phyloP scores from a whole-genome alignment of 2,113 vertebrate species.

The Euleptes europaea region DNA sequence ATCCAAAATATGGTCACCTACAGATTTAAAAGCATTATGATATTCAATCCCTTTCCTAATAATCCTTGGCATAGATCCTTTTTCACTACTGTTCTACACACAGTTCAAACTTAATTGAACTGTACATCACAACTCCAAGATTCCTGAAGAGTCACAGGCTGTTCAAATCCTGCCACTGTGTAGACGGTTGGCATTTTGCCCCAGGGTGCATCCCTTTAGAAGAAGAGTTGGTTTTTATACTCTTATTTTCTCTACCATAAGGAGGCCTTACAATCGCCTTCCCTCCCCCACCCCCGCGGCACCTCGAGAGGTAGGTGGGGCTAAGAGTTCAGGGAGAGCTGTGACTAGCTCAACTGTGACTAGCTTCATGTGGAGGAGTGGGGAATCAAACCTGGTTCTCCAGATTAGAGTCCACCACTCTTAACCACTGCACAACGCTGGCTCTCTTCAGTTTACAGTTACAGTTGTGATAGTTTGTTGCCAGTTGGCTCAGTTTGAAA shows the following conservation, averaged over 20 bases:
- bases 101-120: background rate
- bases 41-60: background rate
- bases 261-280: too few species aligned
- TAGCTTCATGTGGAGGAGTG: too few species aligned
- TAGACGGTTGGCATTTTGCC: background rate
- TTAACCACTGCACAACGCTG: too few species aligned
- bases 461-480: background rate
- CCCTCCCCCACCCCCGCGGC: too few species aligned
- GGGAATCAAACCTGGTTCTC: too few species aligned
- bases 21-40: background rate
- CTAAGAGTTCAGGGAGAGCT: too few species aligned
- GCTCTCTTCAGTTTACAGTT: background rate
- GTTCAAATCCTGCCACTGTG: background rate
- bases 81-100: background rate
- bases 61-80: background rate
- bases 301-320: too few species aligned
- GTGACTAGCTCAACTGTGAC: too few species aligned
- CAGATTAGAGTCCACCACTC: too few species aligned
- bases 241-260: too few species aligned
- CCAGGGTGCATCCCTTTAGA: too few species aligned
- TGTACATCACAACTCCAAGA: background rate
- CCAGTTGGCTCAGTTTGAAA: background rate
- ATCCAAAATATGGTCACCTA: background rate
- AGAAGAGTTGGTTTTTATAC: too few species aligned
- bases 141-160: background rate